Conservation (phyloP, 2,797 vertebrate species). For the Tokudaia muenninki region DNA sequence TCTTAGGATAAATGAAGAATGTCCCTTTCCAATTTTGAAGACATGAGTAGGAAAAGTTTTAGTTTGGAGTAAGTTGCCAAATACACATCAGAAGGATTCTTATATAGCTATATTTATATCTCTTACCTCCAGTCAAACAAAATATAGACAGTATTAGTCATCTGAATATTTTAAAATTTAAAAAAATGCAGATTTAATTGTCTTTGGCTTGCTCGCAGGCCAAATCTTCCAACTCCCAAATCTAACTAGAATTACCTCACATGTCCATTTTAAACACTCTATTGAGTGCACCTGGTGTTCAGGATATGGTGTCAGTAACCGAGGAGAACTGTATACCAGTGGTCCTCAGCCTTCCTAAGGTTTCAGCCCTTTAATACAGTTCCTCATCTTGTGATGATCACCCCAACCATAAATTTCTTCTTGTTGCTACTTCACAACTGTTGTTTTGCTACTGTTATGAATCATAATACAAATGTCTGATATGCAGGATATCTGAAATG, state of each 20-base stretch:
- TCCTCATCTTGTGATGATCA: background rate
- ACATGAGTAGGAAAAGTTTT: background rate
- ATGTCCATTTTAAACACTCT: background rate
- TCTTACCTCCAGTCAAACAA: conserved; percentile 61
- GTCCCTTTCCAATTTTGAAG: conserved; percentile 56
- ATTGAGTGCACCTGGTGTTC: background rate
- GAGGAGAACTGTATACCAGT: background rate
- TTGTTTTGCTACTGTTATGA: background rate
- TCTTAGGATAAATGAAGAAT: conserved; percentile 39
- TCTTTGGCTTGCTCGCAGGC: conserved; percentile 27
- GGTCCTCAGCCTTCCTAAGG: background rate
- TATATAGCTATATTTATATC: conserved; percentile 50
- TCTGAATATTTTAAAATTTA: conserved; percentile 57
- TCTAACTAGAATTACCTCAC: background rate
- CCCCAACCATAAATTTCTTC: background rate
- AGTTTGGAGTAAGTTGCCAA: conserved; percentile 59
- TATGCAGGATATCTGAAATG: background rate
- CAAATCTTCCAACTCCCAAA: conserved; percentile 49
- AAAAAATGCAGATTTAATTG: background rate
- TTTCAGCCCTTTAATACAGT: background rate
- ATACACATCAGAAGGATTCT: conserved; percentile 41
- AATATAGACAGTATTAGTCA: conserved; percentile 50
- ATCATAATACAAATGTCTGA: background rate
- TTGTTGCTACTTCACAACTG: background rate
- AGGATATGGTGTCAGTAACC: background rate